These are phyloP conservation scores for Monomorium pharaonis DNA, from an alignment of 1,140 invertebrate genomes.

Conservation along the genomic window DNA sequence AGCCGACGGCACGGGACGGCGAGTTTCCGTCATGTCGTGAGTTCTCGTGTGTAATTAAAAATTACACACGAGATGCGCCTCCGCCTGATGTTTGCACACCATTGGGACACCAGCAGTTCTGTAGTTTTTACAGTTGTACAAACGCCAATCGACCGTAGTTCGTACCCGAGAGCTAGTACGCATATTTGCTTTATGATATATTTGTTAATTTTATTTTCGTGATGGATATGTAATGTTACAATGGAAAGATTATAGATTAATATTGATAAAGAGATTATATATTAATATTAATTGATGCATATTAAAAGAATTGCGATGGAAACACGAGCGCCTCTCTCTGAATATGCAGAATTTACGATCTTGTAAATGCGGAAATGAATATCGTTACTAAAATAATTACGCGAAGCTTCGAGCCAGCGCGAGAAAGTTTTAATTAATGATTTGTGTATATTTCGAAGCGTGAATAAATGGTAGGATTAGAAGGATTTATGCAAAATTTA, in stretches of 20 bases:
- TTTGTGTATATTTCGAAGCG: not conserved
- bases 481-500: not conserved
- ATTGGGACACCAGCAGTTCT: not conserved
- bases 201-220: not conserved
- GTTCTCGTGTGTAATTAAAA: constrained; percentile 33
- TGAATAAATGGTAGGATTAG: not conserved
- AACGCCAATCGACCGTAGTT: not conserved
- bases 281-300: not conserved
- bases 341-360: not conserved
- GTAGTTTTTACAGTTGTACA: not conserved
- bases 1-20: not conserved
- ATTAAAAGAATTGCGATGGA: not conserved
- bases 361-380: not conserved
- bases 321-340: not conserved
- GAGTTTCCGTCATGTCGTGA: not conserved
- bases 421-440: constrained; percentile 33
- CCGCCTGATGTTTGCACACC: no score
- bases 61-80: not conserved
- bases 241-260: not conserved
- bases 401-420: not conserved
- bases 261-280: not conserved
- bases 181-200: not conserved
- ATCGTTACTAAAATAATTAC: constrained; percentile 24
- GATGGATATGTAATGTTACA: not conserved
- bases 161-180: not conserved